These are phyloP conservation scores for Erannis defoliaria DNA, from an alignment of 2,888 invertebrate genomes.

Conservation along the genomic window DNA sequence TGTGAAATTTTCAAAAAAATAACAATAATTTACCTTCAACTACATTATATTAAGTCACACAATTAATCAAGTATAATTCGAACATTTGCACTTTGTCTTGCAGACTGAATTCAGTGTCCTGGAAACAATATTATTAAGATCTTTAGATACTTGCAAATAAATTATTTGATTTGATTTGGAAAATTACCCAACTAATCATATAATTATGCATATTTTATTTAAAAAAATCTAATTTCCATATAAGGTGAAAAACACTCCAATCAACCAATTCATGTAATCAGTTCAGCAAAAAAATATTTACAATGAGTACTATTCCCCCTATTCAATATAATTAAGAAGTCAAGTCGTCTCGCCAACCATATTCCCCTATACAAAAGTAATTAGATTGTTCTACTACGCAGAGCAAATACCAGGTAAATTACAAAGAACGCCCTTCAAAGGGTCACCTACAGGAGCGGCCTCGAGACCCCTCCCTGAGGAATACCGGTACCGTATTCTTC, in stretches of 20 bases:
- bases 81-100: too few species aligned
- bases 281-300: conserved; percentile 7
- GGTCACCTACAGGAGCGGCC: conserved; percentile 70
- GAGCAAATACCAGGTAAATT: conserved; percentile 64
- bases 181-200: background rate
- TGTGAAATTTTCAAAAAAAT: too few species aligned
- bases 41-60: too few species aligned
- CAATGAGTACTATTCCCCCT: conserved; percentile 1
- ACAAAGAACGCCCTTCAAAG: conserved; percentile 72
- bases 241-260: conserved; percentile 5
- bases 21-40: too few species aligned
- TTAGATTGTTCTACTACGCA: conserved; percentile 65
- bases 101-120: too few species aligned
- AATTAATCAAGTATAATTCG: too few species aligned
- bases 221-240: background rate
- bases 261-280: conserved; percentile 16
- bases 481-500: conserved; percentile 50
- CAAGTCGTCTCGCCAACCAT: conserved; percentile 44
- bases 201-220: background rate
- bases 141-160: too few species aligned
- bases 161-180: too few species aligned
- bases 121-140: too few species aligned
- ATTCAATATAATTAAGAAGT: conserved; percentile 27
- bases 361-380: conserved; percentile 63
- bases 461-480: conserved; percentile 60